Evolutionary conservation across 2,113 vertebrate genomes (phyloP), one percentile per base, ranked within the genome.

Genomic region (Atrichornis clamosus): DNA sequence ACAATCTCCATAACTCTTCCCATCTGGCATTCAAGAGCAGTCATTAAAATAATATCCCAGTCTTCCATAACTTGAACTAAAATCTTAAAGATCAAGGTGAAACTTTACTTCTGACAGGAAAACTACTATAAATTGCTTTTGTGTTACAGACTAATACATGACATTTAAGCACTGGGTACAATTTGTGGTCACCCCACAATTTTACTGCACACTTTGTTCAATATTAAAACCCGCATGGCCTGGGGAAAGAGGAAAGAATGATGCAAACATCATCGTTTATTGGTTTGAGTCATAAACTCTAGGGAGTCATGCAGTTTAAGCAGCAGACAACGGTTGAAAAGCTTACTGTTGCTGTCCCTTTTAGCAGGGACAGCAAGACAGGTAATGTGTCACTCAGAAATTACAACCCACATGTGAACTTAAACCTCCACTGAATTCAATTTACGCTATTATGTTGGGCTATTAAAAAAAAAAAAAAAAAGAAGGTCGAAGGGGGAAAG

Each of bases 401-500:
- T 55, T 78, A 35, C 39, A 89, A 60, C 19, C 55, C n/a, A 42
- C 24, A 12, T 11, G 15, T 44, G 21, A 89, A 78, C 30, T 78
- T 80, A 50, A 74, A 33, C 11, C 18, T 1, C 10, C 23, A 77
- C 3, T 4, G 2, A 58, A 76, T 59, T 35, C 62, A 10, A 62
- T 70, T 53, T 49, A 58, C 37, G 28, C 13, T 46, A 28, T 50
- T 33, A 76, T 33, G 26, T 5, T n/a, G 30, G 27, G 37, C 41
- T 60, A 44, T 11, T 30, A 4, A 47, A 18, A 67, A 41, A 39
- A 46, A 20, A 20, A 13, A 32, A 3, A 1, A 3, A 4, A 1
- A 0, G 3, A 2, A 3, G 2, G 2, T 13, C 5, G 15, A 26
- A 15, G 30, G 0, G 2, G 2, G 5, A 30, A 5, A 30, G 17